Conservation (phyloP, 2,888 invertebrate species). For the Himalopsyche kuldschensis region DNA sequence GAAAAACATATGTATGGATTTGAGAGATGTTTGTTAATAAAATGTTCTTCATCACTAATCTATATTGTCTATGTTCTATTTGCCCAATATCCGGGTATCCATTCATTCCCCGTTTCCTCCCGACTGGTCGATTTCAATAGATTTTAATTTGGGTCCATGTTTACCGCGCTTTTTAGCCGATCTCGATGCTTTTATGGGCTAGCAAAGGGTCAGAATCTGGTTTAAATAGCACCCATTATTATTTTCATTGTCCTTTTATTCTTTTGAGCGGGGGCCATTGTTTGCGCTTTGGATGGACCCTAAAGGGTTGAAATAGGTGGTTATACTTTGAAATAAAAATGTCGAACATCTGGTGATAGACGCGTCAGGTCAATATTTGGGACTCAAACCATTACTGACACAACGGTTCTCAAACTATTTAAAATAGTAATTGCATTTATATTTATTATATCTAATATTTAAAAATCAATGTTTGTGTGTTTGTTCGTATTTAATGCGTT, state of each 20-base stretch:
- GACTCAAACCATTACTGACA: neutral
- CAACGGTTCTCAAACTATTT: neutral
- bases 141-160: slow-evolving; percentile 10
- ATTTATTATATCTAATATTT: too few species aligned
- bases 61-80: neutral
- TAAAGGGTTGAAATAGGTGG: slow-evolving; percentile 7
- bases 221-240: slow-evolving; percentile 3
- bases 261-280: neutral
- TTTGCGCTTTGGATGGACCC: slow-evolving; percentile 10
- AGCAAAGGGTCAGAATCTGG: slow-evolving; percentile 14
- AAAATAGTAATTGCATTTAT: too few species aligned
- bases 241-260: slow-evolving; percentile 5
- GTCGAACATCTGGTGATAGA: neutral
- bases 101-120: neutral
- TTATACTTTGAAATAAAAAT: neutral
- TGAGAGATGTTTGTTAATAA: neutral
- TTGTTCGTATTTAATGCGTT: too few species aligned
- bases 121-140: neutral
- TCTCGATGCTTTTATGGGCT: slow-evolving; percentile 2
- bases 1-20: too few species aligned
- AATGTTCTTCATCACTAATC: neutral
- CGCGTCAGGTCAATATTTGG: neutral
- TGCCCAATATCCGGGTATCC: neutral
- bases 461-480: too few species aligned
- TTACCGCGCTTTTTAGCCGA: neutral